A percentile compares a stretch with the other conserved stretches of the same genome.
These are phyloP conservation scores for Morphnarchus princeps DNA, from an alignment of 2,113 vertebrate species.

Conservation along the genomic window DNA sequence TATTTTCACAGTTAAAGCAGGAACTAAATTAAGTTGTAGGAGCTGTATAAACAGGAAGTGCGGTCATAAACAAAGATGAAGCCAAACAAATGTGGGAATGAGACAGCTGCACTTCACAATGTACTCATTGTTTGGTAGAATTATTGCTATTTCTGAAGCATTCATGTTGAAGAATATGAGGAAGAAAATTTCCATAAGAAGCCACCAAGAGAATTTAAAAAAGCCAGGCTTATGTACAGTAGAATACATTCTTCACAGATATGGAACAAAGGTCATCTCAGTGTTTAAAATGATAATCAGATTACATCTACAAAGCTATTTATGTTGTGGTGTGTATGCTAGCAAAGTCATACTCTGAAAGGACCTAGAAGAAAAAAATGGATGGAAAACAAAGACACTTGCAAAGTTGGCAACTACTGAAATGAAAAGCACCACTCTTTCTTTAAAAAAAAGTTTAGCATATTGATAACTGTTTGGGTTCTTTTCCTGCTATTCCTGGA, in stretches of 20 bases:
- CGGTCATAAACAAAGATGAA: not conserved
- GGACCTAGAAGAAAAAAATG: not conserved
- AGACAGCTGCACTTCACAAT: not conserved
- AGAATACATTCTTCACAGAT: not conserved
- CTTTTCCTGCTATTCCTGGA: not conserved
- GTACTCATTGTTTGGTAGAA: not conserved
- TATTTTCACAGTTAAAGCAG: not conserved
- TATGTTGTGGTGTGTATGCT: not conserved
- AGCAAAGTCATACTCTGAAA: not conserved
- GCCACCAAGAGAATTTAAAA: not conserved
- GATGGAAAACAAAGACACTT: not conserved
- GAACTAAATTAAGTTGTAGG: not conserved
- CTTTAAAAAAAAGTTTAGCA: not conserved
- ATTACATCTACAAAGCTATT: not conserved
- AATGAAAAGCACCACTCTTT: not conserved
- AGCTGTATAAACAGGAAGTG: not conserved
- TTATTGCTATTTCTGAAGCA: not conserved
- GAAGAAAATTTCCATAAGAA: not conserved
- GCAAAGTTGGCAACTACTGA: not conserved
- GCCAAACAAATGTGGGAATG: not conserved
- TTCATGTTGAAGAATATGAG: not conserved
- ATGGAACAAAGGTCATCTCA: not conserved
- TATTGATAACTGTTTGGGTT: not conserved
- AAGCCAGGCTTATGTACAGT: accelerated
- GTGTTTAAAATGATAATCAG: not conserved